phyloP scores from a whole-genome alignment of 2,113 vertebrate genomes.

The Ia io region DNA sequence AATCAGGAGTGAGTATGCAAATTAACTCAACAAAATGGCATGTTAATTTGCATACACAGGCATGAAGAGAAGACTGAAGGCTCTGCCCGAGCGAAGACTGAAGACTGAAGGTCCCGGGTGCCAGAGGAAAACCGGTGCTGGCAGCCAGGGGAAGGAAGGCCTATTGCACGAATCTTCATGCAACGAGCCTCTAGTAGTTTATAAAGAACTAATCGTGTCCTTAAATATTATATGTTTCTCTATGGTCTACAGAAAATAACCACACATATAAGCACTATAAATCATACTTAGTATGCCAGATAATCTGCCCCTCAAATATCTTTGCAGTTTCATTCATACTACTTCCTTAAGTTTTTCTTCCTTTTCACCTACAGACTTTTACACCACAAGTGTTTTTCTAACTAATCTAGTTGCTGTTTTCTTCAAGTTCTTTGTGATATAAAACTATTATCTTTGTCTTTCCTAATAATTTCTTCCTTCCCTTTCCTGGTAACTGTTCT shows the following conservation, averaged over 20 bases:
- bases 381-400: neutral
- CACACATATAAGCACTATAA: neutral
- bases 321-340: neutral
- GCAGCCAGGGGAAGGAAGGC: too few species aligned
- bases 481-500: neutral
- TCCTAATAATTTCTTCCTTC: neutral
- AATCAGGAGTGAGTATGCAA: too few species aligned
- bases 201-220: neutral
- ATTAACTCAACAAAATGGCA: too few species aligned
- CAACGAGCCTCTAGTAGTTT: neutral
- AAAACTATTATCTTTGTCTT: constrained; percentile 2
- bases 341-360: neutral
- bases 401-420: neutral
- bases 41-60: too few species aligned
- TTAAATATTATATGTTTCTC: neutral
- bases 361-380: neutral
- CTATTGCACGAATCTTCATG: too few species aligned
- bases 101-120: too few species aligned
- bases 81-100: too few species aligned
- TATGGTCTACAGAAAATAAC: neutral
- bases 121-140: too few species aligned
- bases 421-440: neutral
- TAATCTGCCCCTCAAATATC: neutral
- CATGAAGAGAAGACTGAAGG: too few species aligned
- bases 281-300: neutral